Base-by-base conservation (phyloP, 2,113 vertebrate species). In the Hymenochirus boettgeri region DNA sequence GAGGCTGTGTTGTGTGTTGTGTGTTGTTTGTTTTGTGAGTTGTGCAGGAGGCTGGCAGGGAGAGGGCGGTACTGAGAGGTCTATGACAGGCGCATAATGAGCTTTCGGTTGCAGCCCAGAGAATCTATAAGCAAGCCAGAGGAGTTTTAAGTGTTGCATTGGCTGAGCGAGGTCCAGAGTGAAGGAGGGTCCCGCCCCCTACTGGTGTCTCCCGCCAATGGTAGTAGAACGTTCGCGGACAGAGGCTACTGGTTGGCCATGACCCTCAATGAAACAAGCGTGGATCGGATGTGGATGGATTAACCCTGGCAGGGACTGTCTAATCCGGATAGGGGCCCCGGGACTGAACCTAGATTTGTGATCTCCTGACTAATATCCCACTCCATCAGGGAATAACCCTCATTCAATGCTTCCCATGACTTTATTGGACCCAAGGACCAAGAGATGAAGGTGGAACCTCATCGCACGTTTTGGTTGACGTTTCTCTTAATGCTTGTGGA, bases 51-150 rank as follows among this genome's bases (percentile, higher is more conserved):
- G n/a, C n/a, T n/a, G n/a, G n/a, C n/a, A n/a, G n/a, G 82, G 80
- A 79, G 85, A 87, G 83, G 87, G 92, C 88, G 90, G 88, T 73
- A 85, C 78, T 76, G 65, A 25, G 61, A n/a, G 79, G 13, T 92
- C 92, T 94, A 75, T 91, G 93, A 86, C 92, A 84, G 91, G 88
- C 89, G 86, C 87, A 87, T 88, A 92, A 92, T 92, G 82, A 83
- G 87, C 80, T 75, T 29, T 75, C 51, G 73, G 76, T 80, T n/a
- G 80, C 81, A 82, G 77, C 26, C 74, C 82, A 82, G 88, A 83
- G 80, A 85, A 83, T 94, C 92, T 96, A 95, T 96, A 97, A 78
- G 77, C 75, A n/a, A 75, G 79, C 79, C 65, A 62, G 53, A 48
- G 74, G n/a, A n/a, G n/a, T 71, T 74, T 75, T 74, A 47, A 72